A percentile compares a stretch with the other conserved stretches of the same genome.
Conservation (phyloP, 1,140 invertebrate genomes). For the Scaptomyza pallida region DNA sequence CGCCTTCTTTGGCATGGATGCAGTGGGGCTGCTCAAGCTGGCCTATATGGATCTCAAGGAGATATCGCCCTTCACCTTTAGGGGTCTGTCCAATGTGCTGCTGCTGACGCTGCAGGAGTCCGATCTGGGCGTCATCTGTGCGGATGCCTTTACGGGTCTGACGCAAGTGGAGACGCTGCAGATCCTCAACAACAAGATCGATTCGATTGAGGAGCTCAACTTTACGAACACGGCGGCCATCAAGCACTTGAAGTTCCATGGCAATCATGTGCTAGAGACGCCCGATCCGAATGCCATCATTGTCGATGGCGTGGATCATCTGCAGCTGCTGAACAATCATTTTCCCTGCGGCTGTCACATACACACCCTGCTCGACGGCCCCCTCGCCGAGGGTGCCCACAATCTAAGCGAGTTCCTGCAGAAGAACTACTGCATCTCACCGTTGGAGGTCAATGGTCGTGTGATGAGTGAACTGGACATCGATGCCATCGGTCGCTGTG, state of each 20-base stretch:
- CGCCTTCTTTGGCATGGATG: constrained; percentile 91
- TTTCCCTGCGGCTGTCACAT: constrained; percentile 93
- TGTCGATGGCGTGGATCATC: constrained; percentile 87
- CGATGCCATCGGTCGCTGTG: constrained; percentile 87
- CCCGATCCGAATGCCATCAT: constrained; percentile 88
- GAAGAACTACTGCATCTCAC: constrained; percentile 93
- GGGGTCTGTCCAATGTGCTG: constrained; percentile 90
- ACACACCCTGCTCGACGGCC: constrained; percentile 89
- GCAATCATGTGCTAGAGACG: constrained; percentile 92
- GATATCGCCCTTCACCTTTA: constrained; percentile 89
- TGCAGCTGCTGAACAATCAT: constrained; percentile 90
- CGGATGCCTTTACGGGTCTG: constrained; percentile 89
- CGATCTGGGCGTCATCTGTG: constrained; percentile 89
- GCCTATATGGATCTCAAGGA: constrained; percentile 92
- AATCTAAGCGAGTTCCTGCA: constrained; percentile 87
- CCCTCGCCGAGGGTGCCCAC: constrained; percentile 87
- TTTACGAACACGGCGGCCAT: constrained; percentile 88
- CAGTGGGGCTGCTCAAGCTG: constrained; percentile 90
- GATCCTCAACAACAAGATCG: constrained; percentile 93
- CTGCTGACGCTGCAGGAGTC: constrained; percentile 91
- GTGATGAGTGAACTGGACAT: constrained; percentile 89
- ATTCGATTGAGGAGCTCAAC: constrained; percentile 89
- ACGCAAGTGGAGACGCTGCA: constrained; percentile 88
- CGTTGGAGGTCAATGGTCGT: constrained; percentile 90
- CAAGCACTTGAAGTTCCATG: constrained; percentile 88